These are phyloP conservation scores for Drosophila biarmipes DNA, from an alignment of 1,140 invertebrate genomes.

Conservation along the genomic window DNA sequence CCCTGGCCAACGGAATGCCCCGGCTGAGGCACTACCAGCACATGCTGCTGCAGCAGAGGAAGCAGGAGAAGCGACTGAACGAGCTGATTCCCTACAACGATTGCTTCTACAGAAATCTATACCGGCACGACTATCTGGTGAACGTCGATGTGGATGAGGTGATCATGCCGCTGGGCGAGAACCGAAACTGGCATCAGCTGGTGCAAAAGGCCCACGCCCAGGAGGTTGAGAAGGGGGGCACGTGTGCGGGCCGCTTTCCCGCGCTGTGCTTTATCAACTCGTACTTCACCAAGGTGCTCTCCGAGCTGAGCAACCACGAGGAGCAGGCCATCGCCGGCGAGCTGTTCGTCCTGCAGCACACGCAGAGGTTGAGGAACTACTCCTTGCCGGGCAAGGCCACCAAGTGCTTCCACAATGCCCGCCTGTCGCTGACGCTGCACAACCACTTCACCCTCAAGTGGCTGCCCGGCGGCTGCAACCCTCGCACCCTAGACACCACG, in stretches of 20 bases:
- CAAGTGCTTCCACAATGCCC: conserved; percentile 71
- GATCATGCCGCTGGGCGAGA: conserved; percentile 86
- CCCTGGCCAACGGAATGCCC: conserved; percentile 90
- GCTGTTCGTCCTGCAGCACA: conserved; percentile 69
- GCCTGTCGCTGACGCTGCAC: conserved; percentile 58
- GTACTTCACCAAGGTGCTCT: conserved; percentile 54
- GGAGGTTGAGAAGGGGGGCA: background rate
- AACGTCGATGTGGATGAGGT: conserved; percentile 92
- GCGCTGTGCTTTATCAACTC: conserved; percentile 59
- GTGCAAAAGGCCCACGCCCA: conserved; percentile 4
- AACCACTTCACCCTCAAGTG: conserved; percentile 68
- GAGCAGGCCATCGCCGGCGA: conserved; percentile 52
- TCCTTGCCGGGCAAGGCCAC: conserved; percentile 46
- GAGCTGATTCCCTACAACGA: conserved; percentile 94
- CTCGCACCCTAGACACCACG: conserved; percentile 6
- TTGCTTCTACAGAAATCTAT: conserved; percentile 91
- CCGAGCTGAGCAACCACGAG: conserved; percentile 55
- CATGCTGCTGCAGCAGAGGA: conserved; percentile 86
- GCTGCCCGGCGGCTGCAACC: conserved; percentile 35
- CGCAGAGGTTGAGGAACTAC: conserved; percentile 52
- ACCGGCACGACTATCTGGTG: conserved; percentile 91
- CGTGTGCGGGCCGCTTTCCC: conserved; percentile 34
- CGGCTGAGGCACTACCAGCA: conserved; percentile 89
- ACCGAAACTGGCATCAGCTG: conserved; percentile 85
- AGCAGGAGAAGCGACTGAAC: conserved; percentile 86